Evolutionary conservation across 2,113 vertebrate genomes (phyloP).

Genomic region (Lasiurus cinereus): DNA sequence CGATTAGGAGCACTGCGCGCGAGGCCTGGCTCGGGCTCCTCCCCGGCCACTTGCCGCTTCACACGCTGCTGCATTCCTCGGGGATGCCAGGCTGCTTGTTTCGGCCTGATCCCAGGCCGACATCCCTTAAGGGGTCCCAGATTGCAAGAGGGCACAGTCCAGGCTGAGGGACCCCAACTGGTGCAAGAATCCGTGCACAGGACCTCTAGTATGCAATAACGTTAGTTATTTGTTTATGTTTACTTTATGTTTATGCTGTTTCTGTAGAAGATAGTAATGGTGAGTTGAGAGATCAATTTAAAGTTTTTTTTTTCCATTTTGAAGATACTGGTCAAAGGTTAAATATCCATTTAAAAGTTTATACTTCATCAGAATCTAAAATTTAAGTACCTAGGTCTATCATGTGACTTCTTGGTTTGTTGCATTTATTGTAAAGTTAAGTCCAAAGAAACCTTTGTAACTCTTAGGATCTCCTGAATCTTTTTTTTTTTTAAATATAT

Average conservation of each 20-base stretch:
- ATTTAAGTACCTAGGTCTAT: not conserved
- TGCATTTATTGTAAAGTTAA: constrained; percentile 41
- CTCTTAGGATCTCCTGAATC: not conserved
- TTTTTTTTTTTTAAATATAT: not conserved
- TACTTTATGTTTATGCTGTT: constrained; percentile 33
- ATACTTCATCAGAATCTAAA: not conserved
- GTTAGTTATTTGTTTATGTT: not conserved
- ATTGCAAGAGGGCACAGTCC: too few relatives aligned
- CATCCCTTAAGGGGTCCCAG: too few relatives aligned
- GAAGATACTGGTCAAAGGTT: not conserved
- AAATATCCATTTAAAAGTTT: not conserved
- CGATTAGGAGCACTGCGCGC: too few relatives aligned
- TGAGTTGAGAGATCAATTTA: not conserved
- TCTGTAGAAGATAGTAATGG: not conserved
- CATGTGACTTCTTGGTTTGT: not conserved
- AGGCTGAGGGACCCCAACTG: too few relatives aligned
- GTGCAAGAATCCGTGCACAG: too few relatives aligned
- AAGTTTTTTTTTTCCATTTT: not conserved
- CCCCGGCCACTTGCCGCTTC: too few relatives aligned
- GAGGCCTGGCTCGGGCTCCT: too few relatives aligned
- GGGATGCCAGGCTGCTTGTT: too few relatives aligned
- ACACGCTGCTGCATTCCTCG: too few relatives aligned
- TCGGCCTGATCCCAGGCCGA: too few relatives aligned
- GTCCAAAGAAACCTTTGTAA: constrained; percentile 1
- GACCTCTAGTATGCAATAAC: not conserved